phyloP scores from a whole-genome alignment of 2,888 invertebrate genomes.

The Myopa tessellatipennis region DNA sequence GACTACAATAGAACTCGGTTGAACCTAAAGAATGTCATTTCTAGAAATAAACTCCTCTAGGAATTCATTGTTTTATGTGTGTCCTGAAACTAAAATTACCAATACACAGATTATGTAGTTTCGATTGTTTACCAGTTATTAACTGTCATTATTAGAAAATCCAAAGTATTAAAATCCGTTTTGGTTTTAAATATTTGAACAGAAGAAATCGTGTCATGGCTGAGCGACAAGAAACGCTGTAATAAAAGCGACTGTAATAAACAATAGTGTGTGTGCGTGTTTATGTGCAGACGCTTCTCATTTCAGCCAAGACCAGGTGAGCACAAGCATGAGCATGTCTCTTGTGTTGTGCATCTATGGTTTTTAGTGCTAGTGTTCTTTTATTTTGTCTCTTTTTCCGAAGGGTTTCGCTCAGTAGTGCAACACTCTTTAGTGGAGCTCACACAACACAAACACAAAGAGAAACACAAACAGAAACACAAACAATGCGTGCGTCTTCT shows the following conservation, averaged over 20 bases:
- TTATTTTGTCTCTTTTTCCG: neutral
- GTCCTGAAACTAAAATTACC: neutral
- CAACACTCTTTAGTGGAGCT: too few species aligned
- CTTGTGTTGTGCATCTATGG: too few species aligned
- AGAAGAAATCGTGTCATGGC: slow-evolving; percentile 30
- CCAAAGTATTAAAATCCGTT: too few species aligned
- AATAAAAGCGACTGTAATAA: slow-evolving; percentile 11
- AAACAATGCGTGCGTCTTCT: neutral
- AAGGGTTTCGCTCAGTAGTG: neutral
- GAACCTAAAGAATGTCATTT: too few species aligned
- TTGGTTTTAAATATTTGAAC: neutral
- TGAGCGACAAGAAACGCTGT: slow-evolving; percentile 11
- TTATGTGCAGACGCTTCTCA: neutral
- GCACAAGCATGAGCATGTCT: neutral
- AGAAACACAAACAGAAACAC: neutral
- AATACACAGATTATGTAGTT: neutral
- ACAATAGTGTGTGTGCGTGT: neutral
- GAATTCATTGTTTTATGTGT: neutral
- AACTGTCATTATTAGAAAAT: too few species aligned
- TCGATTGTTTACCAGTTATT: too few species aligned
- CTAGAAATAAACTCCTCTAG: too few species aligned
- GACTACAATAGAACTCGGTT: too few species aligned
- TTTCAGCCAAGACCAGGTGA: neutral
- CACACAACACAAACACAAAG: neutral
- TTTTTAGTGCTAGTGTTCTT: too few species aligned